Percentiles rank a stretch among this genome's conserved stretches.
Evolutionary conservation across 2,888 invertebrate genomes (phyloP).

Genomic region (Monochamus alternatus): DNA sequence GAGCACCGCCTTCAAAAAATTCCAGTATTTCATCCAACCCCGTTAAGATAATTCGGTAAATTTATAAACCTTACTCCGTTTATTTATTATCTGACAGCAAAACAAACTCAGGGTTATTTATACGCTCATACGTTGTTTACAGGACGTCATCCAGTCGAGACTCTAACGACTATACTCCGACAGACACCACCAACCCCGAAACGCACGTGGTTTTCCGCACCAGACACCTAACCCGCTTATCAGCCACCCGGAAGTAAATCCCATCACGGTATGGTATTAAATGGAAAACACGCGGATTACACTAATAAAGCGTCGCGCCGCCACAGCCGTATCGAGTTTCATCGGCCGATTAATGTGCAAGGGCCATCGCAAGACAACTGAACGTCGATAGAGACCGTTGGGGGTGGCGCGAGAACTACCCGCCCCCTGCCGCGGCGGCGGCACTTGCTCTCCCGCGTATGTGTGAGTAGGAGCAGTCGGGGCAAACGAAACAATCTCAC

Average conservation of each 20-base stretch:
- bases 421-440: constrained; percentile 37
- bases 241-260: constrained; percentile 31
- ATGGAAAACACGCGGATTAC: constrained; percentile 41
- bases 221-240: constrained; percentile 34
- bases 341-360: constrained; percentile 55
- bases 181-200: neutral
- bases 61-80: neutral
- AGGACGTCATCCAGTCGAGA: neutral
- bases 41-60: too few relatives aligned
- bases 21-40: too few relatives aligned
- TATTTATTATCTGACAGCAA: neutral
- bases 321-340: constrained; percentile 51
- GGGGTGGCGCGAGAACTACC: constrained; percentile 42
- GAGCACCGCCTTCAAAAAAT: too few relatives aligned
- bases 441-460: constrained; percentile 43
- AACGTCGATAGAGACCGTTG: constrained; percentile 44
- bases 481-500: constrained; percentile 69
- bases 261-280: constrained; percentile 30
- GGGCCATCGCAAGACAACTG: constrained; percentile 52
- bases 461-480: constrained; percentile 46
- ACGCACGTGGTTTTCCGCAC: constrained; percentile 28
- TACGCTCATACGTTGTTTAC: neutral
- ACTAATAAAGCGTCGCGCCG: constrained; percentile 40
- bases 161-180: neutral
- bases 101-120: neutral